Conservation (phyloP, 2,113 vertebrate species). For the Panthera uncia region DNA sequence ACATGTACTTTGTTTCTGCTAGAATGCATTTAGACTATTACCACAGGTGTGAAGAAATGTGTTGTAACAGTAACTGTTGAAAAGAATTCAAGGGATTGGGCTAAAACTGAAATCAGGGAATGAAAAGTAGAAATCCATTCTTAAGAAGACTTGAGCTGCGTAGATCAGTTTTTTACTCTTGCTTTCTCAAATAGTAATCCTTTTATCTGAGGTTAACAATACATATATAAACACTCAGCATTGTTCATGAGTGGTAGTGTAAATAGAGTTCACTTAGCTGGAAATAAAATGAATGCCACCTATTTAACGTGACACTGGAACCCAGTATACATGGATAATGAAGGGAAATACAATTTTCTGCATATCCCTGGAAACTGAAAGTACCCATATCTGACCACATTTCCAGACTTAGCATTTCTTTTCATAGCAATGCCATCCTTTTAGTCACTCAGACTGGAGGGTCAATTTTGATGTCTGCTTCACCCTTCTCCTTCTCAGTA, state of each 20-base stretch:
- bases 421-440: not conserved
- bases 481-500: not conserved
- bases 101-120: constrained; percentile 35
- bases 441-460: not conserved
- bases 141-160: constrained; percentile 54
- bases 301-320: constrained; percentile 31
- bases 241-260: not conserved
- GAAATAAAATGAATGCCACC: constrained; percentile 45
- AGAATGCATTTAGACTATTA: constrained; percentile 34
- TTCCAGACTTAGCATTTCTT: constrained; percentile 32
- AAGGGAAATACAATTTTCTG: not conserved
- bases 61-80: constrained; percentile 20
- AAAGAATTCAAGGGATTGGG: constrained; percentile 42
- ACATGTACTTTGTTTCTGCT: constrained; percentile 17
- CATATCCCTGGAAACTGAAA: not conserved
- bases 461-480: not conserved
- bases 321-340: not conserved
- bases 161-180: constrained; percentile 59
- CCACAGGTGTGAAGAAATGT: constrained; percentile 38
- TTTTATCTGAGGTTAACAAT: constrained; percentile 60
- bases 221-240: constrained; percentile 45
- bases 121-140: constrained; percentile 41
- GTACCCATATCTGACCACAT: not conserved
- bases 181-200: constrained; percentile 40
- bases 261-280: constrained; percentile 44